Evolutionary conservation across 30 jellyfish, hydroid and myxozoan genomes (phyloP).

Genomic region (Mastigias papua): DNA sequence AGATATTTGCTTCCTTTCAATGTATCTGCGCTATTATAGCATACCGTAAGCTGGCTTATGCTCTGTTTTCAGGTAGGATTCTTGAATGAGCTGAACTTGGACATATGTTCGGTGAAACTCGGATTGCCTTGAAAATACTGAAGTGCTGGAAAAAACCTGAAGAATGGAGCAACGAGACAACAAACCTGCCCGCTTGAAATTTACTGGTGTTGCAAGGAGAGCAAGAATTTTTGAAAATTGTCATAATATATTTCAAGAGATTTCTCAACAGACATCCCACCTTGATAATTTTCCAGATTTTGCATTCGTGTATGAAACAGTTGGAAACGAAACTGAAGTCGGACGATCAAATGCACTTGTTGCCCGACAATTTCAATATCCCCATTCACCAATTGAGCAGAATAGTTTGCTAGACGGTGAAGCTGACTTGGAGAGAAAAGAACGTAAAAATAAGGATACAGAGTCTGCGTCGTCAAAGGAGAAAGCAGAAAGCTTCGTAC

Average conservation of each 20-base stretch:
- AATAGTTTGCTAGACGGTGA: conserved; percentile 71
- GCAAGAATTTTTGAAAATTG: conserved; percentile 66
- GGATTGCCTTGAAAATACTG: background rate
- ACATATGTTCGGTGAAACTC: conserved; percentile 7
- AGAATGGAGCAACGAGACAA: conserved; percentile 12
- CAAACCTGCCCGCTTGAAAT: conserved; percentile 3
- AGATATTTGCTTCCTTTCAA: background rate
- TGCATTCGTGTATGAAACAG: conserved; percentile 31
- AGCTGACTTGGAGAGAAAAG: conserved; percentile 81
- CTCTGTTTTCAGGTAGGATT: background rate
- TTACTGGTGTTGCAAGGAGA: conserved; percentile 64
- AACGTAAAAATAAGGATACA: background rate
- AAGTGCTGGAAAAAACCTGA: background rate
- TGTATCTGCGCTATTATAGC: background rate
- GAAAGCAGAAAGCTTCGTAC: background rate
- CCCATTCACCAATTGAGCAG: conserved; percentile 88
- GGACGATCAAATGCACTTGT: background rate
- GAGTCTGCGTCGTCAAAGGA: conserved; percentile 7
- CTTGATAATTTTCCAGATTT: conserved; percentile 44
- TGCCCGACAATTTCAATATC: conserved; percentile 71
- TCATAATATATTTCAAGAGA: conserved; percentile 24
- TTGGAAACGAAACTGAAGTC: conserved; percentile 12
- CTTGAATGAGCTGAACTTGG: background rate
- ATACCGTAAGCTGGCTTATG: background rate
- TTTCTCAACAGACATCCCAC: conserved; percentile 30